These are phyloP conservation scores for Sisor rabdophorus DNA, from an alignment of 2,113 vertebrate genomes.

Conservation along the genomic window DNA sequence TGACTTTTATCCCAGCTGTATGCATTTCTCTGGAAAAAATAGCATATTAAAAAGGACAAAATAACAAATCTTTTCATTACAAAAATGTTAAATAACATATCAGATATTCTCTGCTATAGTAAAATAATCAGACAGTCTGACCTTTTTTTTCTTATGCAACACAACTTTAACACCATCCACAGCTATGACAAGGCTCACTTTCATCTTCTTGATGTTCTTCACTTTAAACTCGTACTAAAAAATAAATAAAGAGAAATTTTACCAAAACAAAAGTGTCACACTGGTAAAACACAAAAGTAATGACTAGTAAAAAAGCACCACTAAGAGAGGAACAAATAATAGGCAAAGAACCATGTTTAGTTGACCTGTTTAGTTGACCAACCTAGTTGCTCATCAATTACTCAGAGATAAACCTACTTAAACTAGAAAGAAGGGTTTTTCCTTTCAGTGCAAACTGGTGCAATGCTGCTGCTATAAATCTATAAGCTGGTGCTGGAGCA, in stretches of 20 bases:
- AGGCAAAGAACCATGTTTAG: background rate
- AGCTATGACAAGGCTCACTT: slow-evolving; percentile 88
- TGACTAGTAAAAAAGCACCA: background rate
- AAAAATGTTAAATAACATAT: too few relatives aligned
- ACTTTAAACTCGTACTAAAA: slow-evolving; percentile 94
- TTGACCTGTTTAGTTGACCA: too few relatives aligned
- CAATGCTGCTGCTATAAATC: slow-evolving; percentile 44
- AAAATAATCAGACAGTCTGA: slow-evolving; percentile 40
- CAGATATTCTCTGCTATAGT: background rate
- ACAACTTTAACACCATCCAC: slow-evolving; percentile 87
- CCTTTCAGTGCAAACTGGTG: slow-evolving; percentile 19
- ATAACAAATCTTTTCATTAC: background rate
- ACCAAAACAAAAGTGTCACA: too few relatives aligned
- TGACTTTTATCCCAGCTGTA: slow-evolving; percentile 90
- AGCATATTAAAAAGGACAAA: slow-evolving; percentile 17
- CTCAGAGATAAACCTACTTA: background rate
- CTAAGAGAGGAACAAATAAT: background rate
- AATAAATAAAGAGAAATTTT: background rate
- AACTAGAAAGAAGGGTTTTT: background rate
- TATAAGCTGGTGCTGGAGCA: slow-evolving; percentile 19
- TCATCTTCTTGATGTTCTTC: slow-evolving; percentile 99
- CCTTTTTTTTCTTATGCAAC: slow-evolving; percentile 92
- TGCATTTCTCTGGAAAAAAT: slow-evolving; percentile 79
- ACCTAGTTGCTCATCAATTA: too few relatives aligned
- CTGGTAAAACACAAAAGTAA: too few relatives aligned